Evolutionary conservation across 2,888 invertebrate genomes (phyloP), one percentile per base, ranked within the genome.

Genomic region (Melipona beecheii): DNA sequence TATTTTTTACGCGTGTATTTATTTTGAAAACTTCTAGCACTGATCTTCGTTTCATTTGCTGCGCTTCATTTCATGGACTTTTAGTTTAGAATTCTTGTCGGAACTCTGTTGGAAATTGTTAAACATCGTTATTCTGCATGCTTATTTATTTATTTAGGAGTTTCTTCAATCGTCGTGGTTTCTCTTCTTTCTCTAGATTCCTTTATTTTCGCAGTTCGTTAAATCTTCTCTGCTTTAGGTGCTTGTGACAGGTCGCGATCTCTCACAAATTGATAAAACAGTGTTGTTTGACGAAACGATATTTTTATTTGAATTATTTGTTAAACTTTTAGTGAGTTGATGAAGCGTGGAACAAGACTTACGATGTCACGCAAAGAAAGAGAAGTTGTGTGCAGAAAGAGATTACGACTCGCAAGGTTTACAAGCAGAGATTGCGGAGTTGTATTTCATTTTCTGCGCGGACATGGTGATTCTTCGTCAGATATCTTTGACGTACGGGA

Each of bases 11-110:
- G 43, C 43, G 43, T 43, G 43, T 43, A 43, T 43, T 43, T 43
- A 43, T 11, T 43, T 43, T 43, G 11, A 43, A 43, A 43, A 43
- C 0, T 43, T 43, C 43, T 2, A 43, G 9, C 43, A 1, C 9
- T 11, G 43, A 43, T 9, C n/a, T n/a, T 56, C 11, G 4, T 56
- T 13, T 0, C n/a, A 9, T 36, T 36, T 36, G 0, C 36, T 36
- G 5, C 36, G 36, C 36, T 36, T n/a, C n/a, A n/a, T n/a, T 36
- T 56, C 2, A 4, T 56, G 56, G 5, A n/a, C 2, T n/a, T 58
- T n/a, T n/a, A n/a, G 2, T 9, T n/a, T 2, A 0, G n/a, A 56
- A n/a, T 15, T n/a, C 5, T n/a, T 2, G n/a, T 56, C 3, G 5
- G n/a, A n/a, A 56, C n/a, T 2, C n/a, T 56, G 21, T 21, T 13